phyloP scores from a whole-genome alignment of 2,797 vertebrate genomes.

The Ispidina picta region DNA sequence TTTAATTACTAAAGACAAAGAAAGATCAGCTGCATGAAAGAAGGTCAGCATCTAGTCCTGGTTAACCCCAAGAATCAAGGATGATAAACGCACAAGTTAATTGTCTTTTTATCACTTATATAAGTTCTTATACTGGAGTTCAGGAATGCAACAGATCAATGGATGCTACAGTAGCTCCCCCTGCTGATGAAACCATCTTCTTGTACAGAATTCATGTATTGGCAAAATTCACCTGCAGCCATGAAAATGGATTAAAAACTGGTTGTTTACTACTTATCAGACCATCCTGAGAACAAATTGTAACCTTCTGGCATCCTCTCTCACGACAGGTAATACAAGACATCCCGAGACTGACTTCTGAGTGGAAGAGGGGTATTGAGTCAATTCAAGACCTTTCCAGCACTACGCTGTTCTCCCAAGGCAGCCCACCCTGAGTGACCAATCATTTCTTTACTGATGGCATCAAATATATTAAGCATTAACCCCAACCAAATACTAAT shows the following conservation, averaged over 20 bases:
- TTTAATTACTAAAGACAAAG: slow-evolving; percentile 53
- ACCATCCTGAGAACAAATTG: not conserved
- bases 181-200: slow-evolving; percentile 50
- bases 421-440: not conserved
- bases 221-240: not conserved
- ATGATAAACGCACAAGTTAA: not conserved
- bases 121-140: not conserved
- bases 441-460: not conserved
- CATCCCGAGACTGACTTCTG: not conserved
- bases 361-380: not conserved
- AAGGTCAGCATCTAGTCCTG: not conserved
- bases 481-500: slow-evolving; percentile 32
- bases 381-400: not conserved
- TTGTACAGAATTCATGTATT: accelerated
- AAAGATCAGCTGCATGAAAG: slow-evolving; percentile 49
- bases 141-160: not conserved
- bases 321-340: not conserved
- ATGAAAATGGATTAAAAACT: not conserved
- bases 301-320: not conserved
- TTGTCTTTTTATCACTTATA: not conserved
- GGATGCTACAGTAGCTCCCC: slow-evolving; percentile 58
- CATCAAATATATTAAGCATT: not conserved
- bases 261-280: not conserved
- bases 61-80: not conserved
- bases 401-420: accelerated